Evolutionary conservation across 1,140 invertebrate genomes (phyloP), one percentile per base, ranked within the genome.

Genomic region (Habropoda laboriosa): DNA sequence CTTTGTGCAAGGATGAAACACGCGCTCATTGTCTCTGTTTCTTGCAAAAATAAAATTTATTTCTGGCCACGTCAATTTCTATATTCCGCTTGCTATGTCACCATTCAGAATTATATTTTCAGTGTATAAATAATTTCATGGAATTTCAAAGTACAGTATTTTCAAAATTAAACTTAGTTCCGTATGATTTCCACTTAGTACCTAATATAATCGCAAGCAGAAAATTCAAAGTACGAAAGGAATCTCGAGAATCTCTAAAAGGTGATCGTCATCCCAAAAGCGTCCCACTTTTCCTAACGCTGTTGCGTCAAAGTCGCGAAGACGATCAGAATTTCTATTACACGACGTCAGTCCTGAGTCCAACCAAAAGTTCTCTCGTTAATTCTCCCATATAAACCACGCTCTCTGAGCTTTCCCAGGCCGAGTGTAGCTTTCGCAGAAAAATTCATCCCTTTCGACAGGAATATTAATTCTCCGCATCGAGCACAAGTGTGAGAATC

Each of bases 381-480:
- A 58, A n/a, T 58, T 58, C 57, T 24, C 16, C 1, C 16, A 13
- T 67, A 42, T 53, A 35, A n/a, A 24, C 21, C 5, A 12, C 16
- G 40, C 12, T 42, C 32, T 2, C 5, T 18, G 12, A 16, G 16
- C 45, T 12, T 45, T 35, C 49, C 21, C 12, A 3, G 32, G 32
- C n/a, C n/a, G 8, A 49, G 8, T 12, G 35, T 12, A 30, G 35
- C 42, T 47, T 38, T 24, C 8, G 5, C n/a, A 27, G 16, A 51
- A 45, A 24, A 51, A 42, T 42, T 74, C 38, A 35, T n/a, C 32
- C 8, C 45, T 3, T 21, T 1, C 35, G 45, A 12, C 64, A n/a
- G 72, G 38, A 74, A 64, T 64, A 74, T 74, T 40, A 51, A 74
- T 64, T 35, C 24, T n/a, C 30, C 32, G n/a, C 60, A 40, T 51